Percentiles rank a stretch among this genome's conserved stretches.
These are phyloP conservation scores for Caenorhabditis sinica DNA, from an alignment of 2,888 invertebrate species.

Conservation along the genomic window DNA sequence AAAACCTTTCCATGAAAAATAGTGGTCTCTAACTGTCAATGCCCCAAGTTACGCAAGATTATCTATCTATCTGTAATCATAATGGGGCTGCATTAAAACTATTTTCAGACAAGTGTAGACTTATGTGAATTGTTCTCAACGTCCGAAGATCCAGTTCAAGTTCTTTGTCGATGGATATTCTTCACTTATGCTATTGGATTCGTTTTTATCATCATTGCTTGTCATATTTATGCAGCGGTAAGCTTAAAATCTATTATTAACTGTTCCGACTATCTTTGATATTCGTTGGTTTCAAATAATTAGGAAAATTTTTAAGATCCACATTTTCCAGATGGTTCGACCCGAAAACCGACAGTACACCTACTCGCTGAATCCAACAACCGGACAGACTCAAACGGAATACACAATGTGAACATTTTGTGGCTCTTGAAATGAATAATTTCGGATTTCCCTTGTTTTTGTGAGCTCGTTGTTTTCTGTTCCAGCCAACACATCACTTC, in stretches of 20 bases:
- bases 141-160: constrained; percentile 30
- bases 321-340: constrained; percentile 36
- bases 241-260: background rate
- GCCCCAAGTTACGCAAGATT: too few species aligned
- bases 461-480: background rate
- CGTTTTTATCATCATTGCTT: background rate
- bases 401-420: background rate
- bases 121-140: constrained; percentile 16
- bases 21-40: too few species aligned
- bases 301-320: too few species aligned
- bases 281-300: background rate
- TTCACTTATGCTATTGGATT: constrained; percentile 34
- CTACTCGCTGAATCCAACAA: constrained; percentile 40
- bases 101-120: constrained; percentile 39
- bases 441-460: background rate
- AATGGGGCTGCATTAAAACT: too few species aligned
- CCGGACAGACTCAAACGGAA: constrained; percentile 8
- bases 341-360: constrained; percentile 48
- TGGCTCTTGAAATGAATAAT: background rate
- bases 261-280: background rate
- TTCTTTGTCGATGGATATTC: constrained; percentile 38
- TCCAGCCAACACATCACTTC: too few species aligned
- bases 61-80: too few species aligned
- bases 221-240: constrained; percentile 43
- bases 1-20: background rate